Conservation (phyloP, 2,888 invertebrate genomes). For the Platypus cylindrus region DNA sequence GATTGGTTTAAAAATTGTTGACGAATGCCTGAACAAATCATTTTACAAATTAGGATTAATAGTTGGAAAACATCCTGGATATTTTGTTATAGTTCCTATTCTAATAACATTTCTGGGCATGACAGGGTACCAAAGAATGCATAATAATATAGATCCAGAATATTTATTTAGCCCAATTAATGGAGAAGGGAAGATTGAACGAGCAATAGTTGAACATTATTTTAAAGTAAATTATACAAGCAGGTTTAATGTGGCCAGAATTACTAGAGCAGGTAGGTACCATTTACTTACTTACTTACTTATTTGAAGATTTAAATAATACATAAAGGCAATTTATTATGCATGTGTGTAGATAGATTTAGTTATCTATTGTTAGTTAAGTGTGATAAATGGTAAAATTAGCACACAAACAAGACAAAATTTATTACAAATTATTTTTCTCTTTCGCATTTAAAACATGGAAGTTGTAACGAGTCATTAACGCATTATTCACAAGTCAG, state of each 20-base stretch:
- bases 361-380: too few relatives aligned
- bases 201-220: conserved; percentile 66
- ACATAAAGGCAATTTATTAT: too few relatives aligned
- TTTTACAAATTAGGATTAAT: conserved; percentile 69
- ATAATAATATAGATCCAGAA: conserved; percentile 87
- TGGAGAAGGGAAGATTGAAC: conserved; percentile 72
- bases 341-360: too few relatives aligned
- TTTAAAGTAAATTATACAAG: conserved; percentile 84
- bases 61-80: conserved; percentile 74
- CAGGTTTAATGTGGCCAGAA: conserved; percentile 73
- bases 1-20: conserved; percentile 66
- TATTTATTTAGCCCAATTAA: conserved; percentile 83
- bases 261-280: conserved; percentile 71
- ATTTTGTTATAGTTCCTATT: conserved; percentile 79
- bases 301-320: too few relatives aligned
- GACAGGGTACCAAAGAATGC: conserved; percentile 75
- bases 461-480: too few relatives aligned
- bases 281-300: too few relatives aligned
- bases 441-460: too few relatives aligned
- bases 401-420: too few relatives aligned
- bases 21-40: conserved; percentile 62
- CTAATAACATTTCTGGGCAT: conserved; percentile 67
- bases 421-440: too few relatives aligned
- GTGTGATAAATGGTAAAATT: too few relatives aligned
- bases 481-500: too few relatives aligned